phyloP scores from a whole-genome alignment of 2,797 vertebrate species.

The Agapornis canus region DNA sequence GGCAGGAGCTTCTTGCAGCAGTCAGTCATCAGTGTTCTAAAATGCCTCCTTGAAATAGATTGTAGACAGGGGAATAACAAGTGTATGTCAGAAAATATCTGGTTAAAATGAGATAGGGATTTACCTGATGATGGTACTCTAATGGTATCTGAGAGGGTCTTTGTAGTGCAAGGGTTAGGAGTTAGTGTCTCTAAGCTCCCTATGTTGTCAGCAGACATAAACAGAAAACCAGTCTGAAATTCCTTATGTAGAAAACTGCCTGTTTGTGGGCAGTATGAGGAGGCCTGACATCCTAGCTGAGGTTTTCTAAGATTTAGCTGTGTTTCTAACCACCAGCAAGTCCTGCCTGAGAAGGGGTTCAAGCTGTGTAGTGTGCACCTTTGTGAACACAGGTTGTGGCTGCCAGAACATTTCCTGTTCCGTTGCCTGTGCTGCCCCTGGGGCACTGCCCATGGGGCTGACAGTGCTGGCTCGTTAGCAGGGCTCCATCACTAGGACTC shows the following conservation, averaged over 20 bases:
- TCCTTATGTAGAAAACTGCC: not conserved
- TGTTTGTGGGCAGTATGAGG: not conserved
- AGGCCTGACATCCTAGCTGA: not conserved
- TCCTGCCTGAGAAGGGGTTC: not conserved
- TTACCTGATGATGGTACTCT: not conserved
- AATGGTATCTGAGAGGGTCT: not conserved
- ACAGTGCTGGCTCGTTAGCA: not conserved
- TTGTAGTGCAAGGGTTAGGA: not conserved
- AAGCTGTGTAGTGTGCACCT: not conserved
- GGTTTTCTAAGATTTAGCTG: not conserved
- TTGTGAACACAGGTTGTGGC: not conserved
- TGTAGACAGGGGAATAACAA: not conserved
- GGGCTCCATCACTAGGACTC: not conserved
- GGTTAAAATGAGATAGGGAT: not conserved
- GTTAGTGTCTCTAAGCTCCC: not conserved
- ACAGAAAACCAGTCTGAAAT: not conserved
- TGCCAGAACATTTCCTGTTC: not conserved
- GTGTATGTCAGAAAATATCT: not conserved
- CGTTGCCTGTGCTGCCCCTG: fast-evolving
- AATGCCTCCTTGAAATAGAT: not conserved
- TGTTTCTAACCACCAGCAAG: not conserved
- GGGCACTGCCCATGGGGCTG: not conserved
- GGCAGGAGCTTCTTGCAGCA: not conserved
- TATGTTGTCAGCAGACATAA: fast-evolving
- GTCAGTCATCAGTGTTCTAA: not conserved